Evolutionary conservation across 2,888 invertebrate species (phyloP), one percentile per base, ranked within the genome.

Genomic region (Agrochola lota): DNA sequence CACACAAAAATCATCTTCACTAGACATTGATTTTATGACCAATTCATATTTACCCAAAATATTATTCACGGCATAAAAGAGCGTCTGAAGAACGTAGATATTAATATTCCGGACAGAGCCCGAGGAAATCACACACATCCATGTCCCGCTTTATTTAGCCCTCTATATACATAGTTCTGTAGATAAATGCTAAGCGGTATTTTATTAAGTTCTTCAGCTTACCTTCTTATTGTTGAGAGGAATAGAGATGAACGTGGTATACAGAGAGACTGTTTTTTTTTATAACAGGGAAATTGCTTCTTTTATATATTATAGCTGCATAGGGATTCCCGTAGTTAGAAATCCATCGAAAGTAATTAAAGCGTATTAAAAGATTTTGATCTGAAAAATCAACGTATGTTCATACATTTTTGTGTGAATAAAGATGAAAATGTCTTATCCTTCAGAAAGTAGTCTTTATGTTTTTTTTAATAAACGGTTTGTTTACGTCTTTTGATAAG

Each of bases 161-260:
- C 87, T 90, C 3, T 35, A 35, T 35, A 5, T n/a, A n/a, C n/a
- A n/a, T 35, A 89, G 88, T 92, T 93, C 90, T 89, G 89, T 88
- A 91, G 91, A 91, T 91, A 91, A 85, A 90, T 90, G 87, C 89
- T 91, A 90, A 92, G 88, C 85, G 90, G 87, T 90, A 90, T 92
- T 93, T 91, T 91, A 93, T 93, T 93, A 94, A 93, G 91, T 92
- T 91, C 89, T 90, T 67, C 89, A 89, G 89, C 90, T 90, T 85
- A 88, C 82, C 87, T 90, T 88, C 83, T 89, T 90, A 89, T 87
- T 86, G 89, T 90, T 90, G 91, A 83, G 87, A 77, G 80, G 90
- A 90, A 92, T 92, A 92, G 91, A 90, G 89, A 93, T 91, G 88
- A 91, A 92, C 88, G 90, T 91, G 40, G 26, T 40, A 46, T 46